These are phyloP conservation scores for Cheilosia variabilis DNA, from an alignment of 2,888 invertebrate genomes.

Conservation along the genomic window DNA sequence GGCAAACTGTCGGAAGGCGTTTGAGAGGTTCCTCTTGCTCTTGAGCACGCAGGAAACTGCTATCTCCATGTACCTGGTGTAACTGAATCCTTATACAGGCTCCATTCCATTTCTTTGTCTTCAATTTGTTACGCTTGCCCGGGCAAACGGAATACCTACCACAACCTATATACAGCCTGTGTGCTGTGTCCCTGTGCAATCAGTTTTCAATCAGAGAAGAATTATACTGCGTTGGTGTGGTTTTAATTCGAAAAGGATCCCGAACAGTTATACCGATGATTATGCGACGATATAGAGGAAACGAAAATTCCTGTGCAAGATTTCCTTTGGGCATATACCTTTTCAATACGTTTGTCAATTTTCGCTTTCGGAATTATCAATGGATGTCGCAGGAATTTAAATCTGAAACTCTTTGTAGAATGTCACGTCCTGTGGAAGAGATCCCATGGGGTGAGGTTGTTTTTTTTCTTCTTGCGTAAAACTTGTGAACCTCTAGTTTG, in stretches of 20 bases:
- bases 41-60: slow-evolving; percentile 9
- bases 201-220: slow-evolving; percentile 36
- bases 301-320: not conserved
- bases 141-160: not conserved
- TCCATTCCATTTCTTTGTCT: slow-evolving; percentile 19
- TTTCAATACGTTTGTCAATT: slow-evolving; percentile 31
- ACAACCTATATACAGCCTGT: not conserved
- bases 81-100: slow-evolving; percentile 19
- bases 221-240: not conserved
- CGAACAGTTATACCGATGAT: not conserved
- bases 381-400: slow-evolving; percentile 45
- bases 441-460: not conserved
- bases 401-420: slow-evolving; percentile 27
- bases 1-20: slow-evolving; percentile 20
- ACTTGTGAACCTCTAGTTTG: not conserved
- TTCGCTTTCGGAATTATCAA: slow-evolving; percentile 37
- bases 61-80: not conserved
- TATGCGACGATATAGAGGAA: not conserved
- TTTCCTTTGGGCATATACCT: slow-evolving; percentile 35
- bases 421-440: slow-evolving; percentile 32
- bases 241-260: slow-evolving; percentile 44
- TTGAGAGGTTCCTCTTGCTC: not conserved
- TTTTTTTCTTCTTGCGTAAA: too few species aligned
- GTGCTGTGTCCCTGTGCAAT: slow-evolving; percentile 7
- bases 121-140: not conserved